A percentile compares a stretch with the other conserved stretches of the same genome.
phyloP scores from a whole-genome alignment of 2,797 vertebrate species.

The Enteromius anoplus region DNA sequence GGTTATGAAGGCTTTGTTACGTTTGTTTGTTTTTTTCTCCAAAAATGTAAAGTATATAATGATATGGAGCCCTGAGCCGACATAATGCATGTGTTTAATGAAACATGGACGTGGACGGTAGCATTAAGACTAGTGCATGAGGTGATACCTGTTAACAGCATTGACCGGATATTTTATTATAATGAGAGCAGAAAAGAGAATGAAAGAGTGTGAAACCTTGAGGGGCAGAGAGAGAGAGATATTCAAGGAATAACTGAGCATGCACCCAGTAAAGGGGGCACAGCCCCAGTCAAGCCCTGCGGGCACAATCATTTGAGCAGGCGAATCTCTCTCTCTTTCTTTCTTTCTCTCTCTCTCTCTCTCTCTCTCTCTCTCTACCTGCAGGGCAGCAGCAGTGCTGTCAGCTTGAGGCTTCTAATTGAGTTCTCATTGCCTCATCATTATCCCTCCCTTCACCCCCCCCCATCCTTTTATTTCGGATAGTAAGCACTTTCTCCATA shows the following conservation, averaged over 20 bases:
- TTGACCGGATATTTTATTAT: constrained; percentile 8
- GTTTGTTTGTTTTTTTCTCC: not conserved
- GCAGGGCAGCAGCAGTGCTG: constrained; percentile 81
- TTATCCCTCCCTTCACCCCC: constrained; percentile 70
- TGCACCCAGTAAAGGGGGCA: constrained; percentile 66
- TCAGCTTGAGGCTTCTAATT: constrained; percentile 88
- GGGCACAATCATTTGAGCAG: constrained; percentile 69
- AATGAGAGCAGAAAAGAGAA: constrained; percentile 35
- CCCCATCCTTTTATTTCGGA: constrained; percentile 73
- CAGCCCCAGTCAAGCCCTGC: constrained; percentile 66
- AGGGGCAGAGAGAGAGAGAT: constrained; percentile 49
- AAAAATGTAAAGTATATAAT: not conserved
- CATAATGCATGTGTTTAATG: not conserved
- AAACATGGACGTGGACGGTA: not conserved
- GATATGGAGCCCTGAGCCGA: not conserved
- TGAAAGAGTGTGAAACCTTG: constrained; percentile 22
- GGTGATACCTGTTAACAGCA: constrained; percentile 44
- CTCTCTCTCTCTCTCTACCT: constrained; percentile 77
- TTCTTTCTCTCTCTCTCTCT: constrained; percentile 25
- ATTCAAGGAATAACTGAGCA: constrained; percentile 52
- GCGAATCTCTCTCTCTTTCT: constrained; percentile 60
- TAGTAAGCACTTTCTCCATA: constrained; percentile 90
- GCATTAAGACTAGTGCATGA: constrained; percentile 32
- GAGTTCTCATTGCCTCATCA: constrained; percentile 82
- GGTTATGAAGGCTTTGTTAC: constrained; percentile 20